A percentile compares a stretch with the other conserved stretches of the same genome.
Conservation (phyloP, 2,888 invertebrate species). For the Limnephilus rhombicus region DNA sequence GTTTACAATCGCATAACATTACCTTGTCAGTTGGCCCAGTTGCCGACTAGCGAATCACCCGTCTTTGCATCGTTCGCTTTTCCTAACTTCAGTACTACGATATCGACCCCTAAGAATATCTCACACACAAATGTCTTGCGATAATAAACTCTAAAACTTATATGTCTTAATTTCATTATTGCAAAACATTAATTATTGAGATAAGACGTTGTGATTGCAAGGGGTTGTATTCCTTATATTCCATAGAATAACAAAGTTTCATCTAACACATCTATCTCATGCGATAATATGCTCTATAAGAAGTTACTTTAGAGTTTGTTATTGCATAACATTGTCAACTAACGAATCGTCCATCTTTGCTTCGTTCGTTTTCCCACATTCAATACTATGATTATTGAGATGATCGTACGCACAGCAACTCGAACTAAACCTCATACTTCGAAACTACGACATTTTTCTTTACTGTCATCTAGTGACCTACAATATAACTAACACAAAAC, state of each 20-base stretch:
- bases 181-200: too few relatives aligned
- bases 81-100: constrained; percentile 12
- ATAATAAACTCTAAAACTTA: not conserved
- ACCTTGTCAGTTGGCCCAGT: too few relatives aligned
- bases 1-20: not conserved
- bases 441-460: not conserved
- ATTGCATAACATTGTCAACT: too few relatives aligned
- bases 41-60: constrained; percentile 45
- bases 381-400: not conserved
- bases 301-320: too few relatives aligned
- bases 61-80: constrained; percentile 56
- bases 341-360: constrained; percentile 55
- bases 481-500: not conserved
- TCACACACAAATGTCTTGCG: not conserved
- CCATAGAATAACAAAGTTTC: too few relatives aligned
- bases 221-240: too few relatives aligned
- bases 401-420: not conserved
- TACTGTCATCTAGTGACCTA: not conserved
- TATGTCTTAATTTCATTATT: too few relatives aligned
- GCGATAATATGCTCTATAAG: too few relatives aligned
- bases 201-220: too few relatives aligned
- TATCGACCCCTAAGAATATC: not conserved
- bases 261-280: too few relatives aligned
- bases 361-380: constrained; percentile 45
- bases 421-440: not conserved